A percentile compares a stretch with the other conserved stretches of the same genome.
These are phyloP conservation scores for Lycaon pictus DNA, from an alignment of 2,113 vertebrate species.

Conservation along the genomic window DNA sequence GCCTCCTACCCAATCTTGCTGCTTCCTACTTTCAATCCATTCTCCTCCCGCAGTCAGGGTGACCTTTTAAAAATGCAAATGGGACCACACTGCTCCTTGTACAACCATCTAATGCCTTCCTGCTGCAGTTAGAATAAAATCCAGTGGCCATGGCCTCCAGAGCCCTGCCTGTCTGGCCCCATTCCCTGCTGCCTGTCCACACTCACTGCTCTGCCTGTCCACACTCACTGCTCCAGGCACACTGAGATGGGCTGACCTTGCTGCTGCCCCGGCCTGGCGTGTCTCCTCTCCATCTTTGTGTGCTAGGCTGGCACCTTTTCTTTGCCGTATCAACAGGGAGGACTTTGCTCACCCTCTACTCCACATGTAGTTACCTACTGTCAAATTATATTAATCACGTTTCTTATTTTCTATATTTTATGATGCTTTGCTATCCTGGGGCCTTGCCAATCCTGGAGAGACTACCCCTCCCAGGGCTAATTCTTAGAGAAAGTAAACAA, in stretches of 20 bases:
- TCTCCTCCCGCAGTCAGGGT: not conserved
- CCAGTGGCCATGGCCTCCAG: not conserved
- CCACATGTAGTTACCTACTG: no score
- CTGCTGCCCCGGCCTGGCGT: not conserved
- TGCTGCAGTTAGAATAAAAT: not conserved
- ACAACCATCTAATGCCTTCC: not conserved
- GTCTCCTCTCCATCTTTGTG: not conserved
- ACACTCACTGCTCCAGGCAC: no score
- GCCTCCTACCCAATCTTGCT: no score
- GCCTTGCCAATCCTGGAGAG: not conserved
- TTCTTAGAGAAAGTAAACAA: not conserved
- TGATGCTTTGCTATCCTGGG: not conserved
- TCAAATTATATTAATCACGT: not conserved
- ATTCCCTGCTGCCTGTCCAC: not conserved
- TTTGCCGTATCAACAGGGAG: not conserved
- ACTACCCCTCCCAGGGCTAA: no score
- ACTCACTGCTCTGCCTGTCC: no score
- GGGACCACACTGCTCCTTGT: not conserved
- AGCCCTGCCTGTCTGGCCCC: not conserved
- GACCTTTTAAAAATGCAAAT: slow-evolving; percentile 11
- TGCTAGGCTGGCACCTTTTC: not conserved
- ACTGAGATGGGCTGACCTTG: not conserved
- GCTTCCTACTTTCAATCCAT: not conserved
- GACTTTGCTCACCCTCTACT: not conserved
- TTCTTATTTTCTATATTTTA: not conserved